Evolutionary conservation across 1,140 invertebrate genomes (phyloP).

Genomic region (Apis dorsata): DNA sequence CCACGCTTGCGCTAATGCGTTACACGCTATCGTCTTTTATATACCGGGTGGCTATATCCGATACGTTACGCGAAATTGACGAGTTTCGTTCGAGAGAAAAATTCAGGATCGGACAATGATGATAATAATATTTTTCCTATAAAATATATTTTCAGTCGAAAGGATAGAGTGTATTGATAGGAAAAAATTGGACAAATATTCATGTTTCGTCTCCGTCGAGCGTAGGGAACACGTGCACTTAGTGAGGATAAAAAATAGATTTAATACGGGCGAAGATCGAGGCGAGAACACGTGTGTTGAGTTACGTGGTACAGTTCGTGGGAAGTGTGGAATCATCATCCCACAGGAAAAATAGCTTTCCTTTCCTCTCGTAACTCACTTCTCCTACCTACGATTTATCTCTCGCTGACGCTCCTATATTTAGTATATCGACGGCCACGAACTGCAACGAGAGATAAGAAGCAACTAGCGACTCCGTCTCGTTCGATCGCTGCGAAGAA

Average conservation of each 20-base stretch:
- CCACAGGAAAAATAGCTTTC: constrained; percentile 15
- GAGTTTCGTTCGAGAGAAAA: neutral
- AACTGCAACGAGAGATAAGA: constrained; percentile 35
- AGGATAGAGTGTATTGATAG: too few relatives aligned
- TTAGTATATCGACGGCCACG: constrained; percentile 25
- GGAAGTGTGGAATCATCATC: constrained; percentile 28
- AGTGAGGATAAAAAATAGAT: constrained; percentile 54
- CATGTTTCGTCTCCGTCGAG: constrained; percentile 36
- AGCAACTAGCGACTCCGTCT: neutral
- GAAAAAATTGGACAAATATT: constrained; percentile 56
- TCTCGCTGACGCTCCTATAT: constrained; percentile 37
- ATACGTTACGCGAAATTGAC: neutral
- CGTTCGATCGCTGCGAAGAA: neutral
- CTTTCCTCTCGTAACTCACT: constrained; percentile 26
- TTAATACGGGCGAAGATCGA: neutral
- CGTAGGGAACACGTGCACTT: constrained; percentile 13
- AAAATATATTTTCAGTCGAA: too few relatives aligned
- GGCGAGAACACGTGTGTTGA: constrained; percentile 37
- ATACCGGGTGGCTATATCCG: neutral
- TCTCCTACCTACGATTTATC: constrained; percentile 25
- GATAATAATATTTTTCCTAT: too few relatives aligned
- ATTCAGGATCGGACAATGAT: too few relatives aligned
- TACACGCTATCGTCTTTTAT: neutral
- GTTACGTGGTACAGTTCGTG: constrained; percentile 22
- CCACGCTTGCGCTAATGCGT: constrained; percentile 22